Conservation (phyloP, 2,113 vertebrate species). For the Ondatra zibethicus region DNA sequence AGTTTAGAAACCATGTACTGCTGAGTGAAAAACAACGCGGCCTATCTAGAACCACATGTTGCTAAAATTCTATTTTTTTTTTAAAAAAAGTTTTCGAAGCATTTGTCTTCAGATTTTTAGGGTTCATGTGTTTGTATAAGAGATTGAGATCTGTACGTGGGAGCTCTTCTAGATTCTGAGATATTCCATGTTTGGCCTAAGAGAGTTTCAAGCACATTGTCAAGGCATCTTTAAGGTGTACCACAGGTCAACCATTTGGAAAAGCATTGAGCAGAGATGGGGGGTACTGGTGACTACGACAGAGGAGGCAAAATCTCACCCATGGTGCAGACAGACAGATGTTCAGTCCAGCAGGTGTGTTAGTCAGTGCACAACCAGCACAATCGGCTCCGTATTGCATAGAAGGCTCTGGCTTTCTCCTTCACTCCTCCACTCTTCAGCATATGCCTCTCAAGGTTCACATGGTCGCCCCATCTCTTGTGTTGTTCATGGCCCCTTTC, state of each 20-base stretch:
- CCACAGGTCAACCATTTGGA: neutral
- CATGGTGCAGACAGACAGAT: neutral
- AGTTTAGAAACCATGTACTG: neutral
- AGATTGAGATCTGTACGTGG: neutral
- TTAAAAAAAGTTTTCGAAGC: neutral
- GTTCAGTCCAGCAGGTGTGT: accelerated
- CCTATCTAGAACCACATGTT: neutral
- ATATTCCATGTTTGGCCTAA: neutral
- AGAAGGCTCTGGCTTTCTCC: neutral
- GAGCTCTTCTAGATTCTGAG: neutral
- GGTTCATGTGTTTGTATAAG: neutral
- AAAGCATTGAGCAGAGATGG: neutral
- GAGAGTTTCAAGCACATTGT: neutral
- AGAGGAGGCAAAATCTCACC: neutral
- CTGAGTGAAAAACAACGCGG: neutral
- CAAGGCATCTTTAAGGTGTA: neutral
- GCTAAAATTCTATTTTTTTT: neutral
- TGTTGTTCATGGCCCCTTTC: neutral
- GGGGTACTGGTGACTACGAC: accelerated
- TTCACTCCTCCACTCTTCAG: neutral
- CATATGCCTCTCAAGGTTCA: neutral
- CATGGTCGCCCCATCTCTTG: neutral
- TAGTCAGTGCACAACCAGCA: accelerated
- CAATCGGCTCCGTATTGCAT: neutral
- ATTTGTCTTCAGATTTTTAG: neutral